Evolutionary conservation across 2,888 invertebrate genomes (phyloP), one percentile per base, ranked within the genome.

Genomic region (Lycophotia porphyrea): DNA sequence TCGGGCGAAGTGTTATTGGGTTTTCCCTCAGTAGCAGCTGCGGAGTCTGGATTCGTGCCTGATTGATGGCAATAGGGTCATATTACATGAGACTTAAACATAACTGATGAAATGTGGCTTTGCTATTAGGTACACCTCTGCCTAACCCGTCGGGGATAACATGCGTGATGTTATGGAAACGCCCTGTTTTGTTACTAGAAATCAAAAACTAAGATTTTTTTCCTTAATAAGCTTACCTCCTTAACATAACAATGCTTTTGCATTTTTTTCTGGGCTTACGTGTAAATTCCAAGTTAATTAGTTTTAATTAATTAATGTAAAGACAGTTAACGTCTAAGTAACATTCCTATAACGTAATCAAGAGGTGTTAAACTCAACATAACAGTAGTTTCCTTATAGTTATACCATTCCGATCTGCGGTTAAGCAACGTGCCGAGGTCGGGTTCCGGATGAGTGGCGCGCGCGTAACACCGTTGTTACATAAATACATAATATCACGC

Each of bases 311-410:
- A 31, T 4, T 15, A 42, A 21, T n/a, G 11, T 18, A 39, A 31
- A 1, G 8, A 18, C 5, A 1, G 42, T 44, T 0, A 18, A 11
- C 5, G 9, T 31, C 2, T 52, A 44, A 27, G 2, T 60, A 13
- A 34, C 42, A 42, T 67, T 61, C 34, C 36, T 8, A 71, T 11
- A 78, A 31, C 60, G 58, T 60, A 76, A 55, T 61, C 68, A 66
- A 58, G 2, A 66, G 49, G 71, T 71, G 44, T 70, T 39, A 39
- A 65, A 58, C 1, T 49, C 9, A 66, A 58, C 67, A 52, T 60
- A 84, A 84, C 55, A 58, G 64, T 55, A 72, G 52, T 31, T 84
- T 77, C 69, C 81, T 71, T n/a, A n/a, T n/a, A 63, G 66, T 84
- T 64, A 70, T 24, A 70, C 34, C 58, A 55, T n/a, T 34, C 63